Evolutionary conservation across 2,797 vertebrate species (phyloP).

Genomic region (Lepilemur ruficaudatus): DNA sequence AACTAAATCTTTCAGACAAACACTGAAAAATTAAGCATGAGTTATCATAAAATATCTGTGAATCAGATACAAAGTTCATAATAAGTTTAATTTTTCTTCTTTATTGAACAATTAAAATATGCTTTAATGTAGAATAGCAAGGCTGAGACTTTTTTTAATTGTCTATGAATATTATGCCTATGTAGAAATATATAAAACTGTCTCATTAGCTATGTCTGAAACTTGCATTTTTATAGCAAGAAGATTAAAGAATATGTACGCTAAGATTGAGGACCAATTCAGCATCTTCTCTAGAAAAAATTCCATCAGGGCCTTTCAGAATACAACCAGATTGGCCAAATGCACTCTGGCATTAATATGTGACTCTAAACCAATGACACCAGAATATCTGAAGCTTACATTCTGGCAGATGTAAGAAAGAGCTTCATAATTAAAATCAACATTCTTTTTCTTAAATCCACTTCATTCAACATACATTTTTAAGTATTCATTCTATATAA

Average conservation of each 20-base stretch:
- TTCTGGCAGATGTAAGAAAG: background rate
- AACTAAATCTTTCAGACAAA: background rate
- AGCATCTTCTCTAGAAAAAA: background rate
- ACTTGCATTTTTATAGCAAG: background rate
- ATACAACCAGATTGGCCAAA: background rate
- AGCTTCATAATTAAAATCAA: background rate
- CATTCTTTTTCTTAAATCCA: background rate
- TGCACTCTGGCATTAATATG: background rate
- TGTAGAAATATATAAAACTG: background rate
- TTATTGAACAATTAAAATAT: conserved; percentile 4
- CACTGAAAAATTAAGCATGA: background rate
- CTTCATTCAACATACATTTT: background rate
- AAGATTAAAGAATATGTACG: background rate
- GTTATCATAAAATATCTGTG: background rate
- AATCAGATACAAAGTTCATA: background rate
- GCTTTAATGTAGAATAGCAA: background rate
- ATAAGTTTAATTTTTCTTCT: background rate
- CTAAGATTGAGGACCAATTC: background rate
- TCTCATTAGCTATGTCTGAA: background rate
- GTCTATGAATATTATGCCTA: background rate
- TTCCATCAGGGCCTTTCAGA: background rate
- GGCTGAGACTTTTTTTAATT: background rate
- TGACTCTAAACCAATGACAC: background rate
- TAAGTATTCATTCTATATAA: background rate
- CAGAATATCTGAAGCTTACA: background rate